Evolutionary conservation across 2,797 vertebrate species (phyloP).

Genomic region (Sparidentex hasta): DNA sequence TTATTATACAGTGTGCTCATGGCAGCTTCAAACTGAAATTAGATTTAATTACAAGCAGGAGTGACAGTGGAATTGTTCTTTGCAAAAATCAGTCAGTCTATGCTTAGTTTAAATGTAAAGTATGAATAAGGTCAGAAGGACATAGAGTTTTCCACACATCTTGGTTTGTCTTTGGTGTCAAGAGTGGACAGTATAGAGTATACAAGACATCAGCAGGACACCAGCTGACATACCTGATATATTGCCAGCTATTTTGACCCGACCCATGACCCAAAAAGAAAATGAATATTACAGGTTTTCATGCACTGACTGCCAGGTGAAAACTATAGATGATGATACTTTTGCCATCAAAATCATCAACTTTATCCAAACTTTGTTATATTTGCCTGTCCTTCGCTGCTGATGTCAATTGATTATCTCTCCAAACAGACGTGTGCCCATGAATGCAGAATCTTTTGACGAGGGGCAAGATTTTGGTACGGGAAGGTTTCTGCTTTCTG

Average conservation of each 20-base stretch:
- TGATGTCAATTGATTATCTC: not conserved
- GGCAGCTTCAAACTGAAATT: slow-evolving; percentile 16
- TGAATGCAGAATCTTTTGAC: no score
- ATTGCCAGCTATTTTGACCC: not conserved
- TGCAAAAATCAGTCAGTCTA: not conserved
- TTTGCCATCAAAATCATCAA: not conserved
- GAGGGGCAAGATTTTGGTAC: no score
- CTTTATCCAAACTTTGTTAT: not conserved
- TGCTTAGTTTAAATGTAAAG: not conserved
- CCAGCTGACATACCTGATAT: not conserved
- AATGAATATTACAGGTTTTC: not conserved
- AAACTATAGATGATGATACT: not conserved
- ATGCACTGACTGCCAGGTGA: not conserved
- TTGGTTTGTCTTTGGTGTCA: not conserved
- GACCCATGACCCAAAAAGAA: not conserved
- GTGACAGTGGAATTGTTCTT: slow-evolving; percentile 24
- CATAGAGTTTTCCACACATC: not conserved
- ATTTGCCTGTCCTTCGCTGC: not conserved
- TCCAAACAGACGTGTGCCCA: no score
- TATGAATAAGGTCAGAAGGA: not conserved
- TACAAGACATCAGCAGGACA: not conserved
- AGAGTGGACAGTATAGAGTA: slow-evolving; percentile 3
- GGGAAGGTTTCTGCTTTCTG: no score
- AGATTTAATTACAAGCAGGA: slow-evolving; percentile 33
- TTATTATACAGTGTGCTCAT: slow-evolving; percentile 12